Evolutionary conservation across 2,797 vertebrate genomes (phyloP).

Genomic region (Glossophaga mutica): DNA sequence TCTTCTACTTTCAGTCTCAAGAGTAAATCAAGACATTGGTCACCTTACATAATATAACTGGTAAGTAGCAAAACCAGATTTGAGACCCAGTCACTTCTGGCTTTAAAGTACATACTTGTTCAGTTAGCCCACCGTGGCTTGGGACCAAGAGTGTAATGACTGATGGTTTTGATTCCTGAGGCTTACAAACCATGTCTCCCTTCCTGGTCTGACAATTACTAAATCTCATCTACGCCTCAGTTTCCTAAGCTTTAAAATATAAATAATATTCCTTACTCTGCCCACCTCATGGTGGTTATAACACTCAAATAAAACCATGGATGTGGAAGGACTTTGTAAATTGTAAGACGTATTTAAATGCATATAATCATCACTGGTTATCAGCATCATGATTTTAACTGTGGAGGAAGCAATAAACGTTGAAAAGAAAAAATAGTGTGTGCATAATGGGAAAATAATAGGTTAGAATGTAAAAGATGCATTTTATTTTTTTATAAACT

Average conservation of each 20-base stretch:
- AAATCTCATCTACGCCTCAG: not conserved
- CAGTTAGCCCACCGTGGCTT: fast-evolving
- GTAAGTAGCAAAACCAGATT: not conserved
- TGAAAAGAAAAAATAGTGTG: not conserved
- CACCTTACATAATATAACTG: not conserved
- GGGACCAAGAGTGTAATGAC: not conserved
- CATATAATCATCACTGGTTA: not conserved
- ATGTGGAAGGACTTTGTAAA: not conserved
- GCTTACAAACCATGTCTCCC: not conserved
- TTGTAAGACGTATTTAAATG: not conserved
- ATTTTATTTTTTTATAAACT: not conserved
- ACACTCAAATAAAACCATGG: not conserved
- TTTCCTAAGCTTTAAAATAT: not conserved
- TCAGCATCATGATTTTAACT: not conserved
- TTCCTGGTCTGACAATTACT: not conserved
- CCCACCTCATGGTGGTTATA: not conserved
- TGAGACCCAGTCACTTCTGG: not conserved
- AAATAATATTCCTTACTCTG: not conserved
- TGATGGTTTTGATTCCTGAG: not conserved
- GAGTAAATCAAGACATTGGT: not conserved
- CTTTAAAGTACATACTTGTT: not conserved
- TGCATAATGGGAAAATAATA: not conserved
- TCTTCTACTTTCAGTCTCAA: not conserved
- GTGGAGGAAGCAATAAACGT: not conserved
- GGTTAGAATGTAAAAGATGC: not conserved